Conservation (phyloP, 2,797 vertebrate genomes). For the Arctocebus calabarensis region DNA sequence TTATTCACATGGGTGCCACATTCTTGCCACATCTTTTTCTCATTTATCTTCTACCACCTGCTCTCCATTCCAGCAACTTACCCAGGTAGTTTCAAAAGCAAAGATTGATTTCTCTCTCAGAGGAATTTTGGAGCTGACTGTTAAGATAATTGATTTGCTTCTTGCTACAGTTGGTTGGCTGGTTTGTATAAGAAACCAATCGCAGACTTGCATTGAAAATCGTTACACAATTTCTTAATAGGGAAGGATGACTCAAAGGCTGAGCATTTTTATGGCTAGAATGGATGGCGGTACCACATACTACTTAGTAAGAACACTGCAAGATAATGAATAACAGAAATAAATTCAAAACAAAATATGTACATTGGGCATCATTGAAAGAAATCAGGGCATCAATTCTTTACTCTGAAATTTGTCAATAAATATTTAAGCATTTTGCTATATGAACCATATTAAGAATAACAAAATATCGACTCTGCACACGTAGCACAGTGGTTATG, state of each 20-base stretch:
- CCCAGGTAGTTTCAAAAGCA: slow-evolving; percentile 41
- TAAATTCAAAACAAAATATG: slow-evolving; percentile 18
- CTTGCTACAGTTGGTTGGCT: slow-evolving; percentile 25
- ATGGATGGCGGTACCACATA: background rate
- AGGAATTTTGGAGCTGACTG: slow-evolving; percentile 31
- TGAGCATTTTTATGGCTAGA: slow-evolving; percentile 32
- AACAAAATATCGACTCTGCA: background rate
- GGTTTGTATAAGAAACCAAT: slow-evolving; percentile 45
- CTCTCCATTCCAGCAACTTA: background rate
- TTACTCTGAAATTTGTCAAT: slow-evolving; percentile 36
- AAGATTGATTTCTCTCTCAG: slow-evolving; percentile 24
- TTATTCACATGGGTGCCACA: background rate
- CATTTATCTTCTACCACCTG: background rate
- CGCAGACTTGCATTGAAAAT: slow-evolving; percentile 37
- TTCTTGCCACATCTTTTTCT: slow-evolving; percentile 2
- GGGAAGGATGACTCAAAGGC: slow-evolving; percentile 14
- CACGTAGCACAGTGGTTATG: no score
- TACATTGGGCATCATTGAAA: background rate
- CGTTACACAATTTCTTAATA: slow-evolving; percentile 34
- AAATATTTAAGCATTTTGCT: slow-evolving; percentile 15
- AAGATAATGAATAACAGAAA: slow-evolving; percentile 5
- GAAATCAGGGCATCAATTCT: background rate
- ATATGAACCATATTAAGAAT: background rate
- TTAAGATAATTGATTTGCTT: slow-evolving; percentile 44
- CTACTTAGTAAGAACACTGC: background rate